Evolutionary conservation across 2,888 invertebrate species (phyloP).

Genomic region (Drosophila hamatofila): DNA sequence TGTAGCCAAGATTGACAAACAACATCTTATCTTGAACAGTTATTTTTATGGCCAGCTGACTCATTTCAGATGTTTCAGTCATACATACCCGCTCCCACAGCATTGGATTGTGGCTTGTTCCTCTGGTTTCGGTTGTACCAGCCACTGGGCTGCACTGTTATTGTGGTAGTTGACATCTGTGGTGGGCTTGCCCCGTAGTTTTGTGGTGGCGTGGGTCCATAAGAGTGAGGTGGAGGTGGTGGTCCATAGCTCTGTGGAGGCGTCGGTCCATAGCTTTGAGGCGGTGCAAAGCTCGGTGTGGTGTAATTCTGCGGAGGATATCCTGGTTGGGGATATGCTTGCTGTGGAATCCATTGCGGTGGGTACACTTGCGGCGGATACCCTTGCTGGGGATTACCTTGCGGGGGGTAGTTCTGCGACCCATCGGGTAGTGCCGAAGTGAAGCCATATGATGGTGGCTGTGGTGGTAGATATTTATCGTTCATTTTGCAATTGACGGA

Average conservation of each 20-base stretch:
- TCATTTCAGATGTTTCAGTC: neutral
- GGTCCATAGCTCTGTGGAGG: conserved; percentile 36
- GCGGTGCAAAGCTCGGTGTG: neutral
- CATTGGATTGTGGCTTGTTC: conserved; percentile 67
- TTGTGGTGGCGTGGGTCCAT: conserved; percentile 29
- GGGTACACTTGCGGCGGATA: conserved; percentile 38
- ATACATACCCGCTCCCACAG: conserved; percentile 53
- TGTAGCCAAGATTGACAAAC: neutral
- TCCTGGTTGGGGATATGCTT: conserved; percentile 27
- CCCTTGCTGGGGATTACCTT: conserved; percentile 21
- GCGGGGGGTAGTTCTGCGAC: conserved; percentile 9
- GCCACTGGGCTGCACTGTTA: conserved; percentile 25
- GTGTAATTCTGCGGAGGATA: conserved; percentile 37
- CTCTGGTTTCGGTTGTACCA: conserved; percentile 47
- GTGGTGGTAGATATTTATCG: conserved; percentile 53
- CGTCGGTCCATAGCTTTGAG: conserved; percentile 14
- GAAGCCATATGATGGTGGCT: conserved; percentile 34
- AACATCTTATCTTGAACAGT: conserved; percentile 35
- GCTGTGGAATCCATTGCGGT: conserved; percentile 12
- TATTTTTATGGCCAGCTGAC: conserved; percentile 31
- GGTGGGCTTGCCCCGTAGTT: conserved; percentile 29
- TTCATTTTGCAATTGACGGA: conserved; percentile 43
- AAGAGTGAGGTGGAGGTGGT: conserved; percentile 26
- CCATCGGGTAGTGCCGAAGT: conserved; percentile 21
- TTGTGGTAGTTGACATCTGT: neutral